These are phyloP conservation scores for Strigops habroptila DNA, from an alignment of 2,113 vertebrate species.

Conservation along the genomic window DNA sequence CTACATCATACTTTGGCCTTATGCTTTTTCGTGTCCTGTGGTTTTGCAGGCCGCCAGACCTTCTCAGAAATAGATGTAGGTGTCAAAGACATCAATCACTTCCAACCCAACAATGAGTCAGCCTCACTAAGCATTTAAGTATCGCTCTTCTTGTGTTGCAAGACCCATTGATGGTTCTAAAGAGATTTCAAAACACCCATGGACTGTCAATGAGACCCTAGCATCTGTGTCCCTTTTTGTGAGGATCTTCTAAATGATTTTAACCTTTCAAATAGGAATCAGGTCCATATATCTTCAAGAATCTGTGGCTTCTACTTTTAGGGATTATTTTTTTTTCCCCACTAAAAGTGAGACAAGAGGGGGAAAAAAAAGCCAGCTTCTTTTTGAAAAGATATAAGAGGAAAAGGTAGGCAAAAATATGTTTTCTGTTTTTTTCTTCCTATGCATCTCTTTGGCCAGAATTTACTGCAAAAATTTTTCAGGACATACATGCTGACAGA, in stretches of 20 bases:
- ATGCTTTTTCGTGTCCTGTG: background rate
- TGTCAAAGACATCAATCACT: background rate
- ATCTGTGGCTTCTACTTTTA: background rate
- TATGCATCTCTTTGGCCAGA: background rate
- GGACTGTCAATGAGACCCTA: background rate
- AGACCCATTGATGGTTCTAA: background rate
- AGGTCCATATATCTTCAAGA: background rate
- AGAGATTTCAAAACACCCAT: background rate
- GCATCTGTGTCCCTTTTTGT: background rate
- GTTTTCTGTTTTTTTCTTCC: background rate
- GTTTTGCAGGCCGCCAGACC: background rate
- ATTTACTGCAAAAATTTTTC: background rate
- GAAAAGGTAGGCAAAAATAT: background rate
- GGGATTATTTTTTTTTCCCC: background rate
- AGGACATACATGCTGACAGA: background rate
- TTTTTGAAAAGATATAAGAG: background rate
- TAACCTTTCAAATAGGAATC: background rate
- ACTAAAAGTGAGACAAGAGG: background rate
- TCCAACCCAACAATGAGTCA: background rate
- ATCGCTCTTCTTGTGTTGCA: background rate
- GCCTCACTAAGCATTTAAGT: background rate
- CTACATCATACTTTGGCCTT: background rate
- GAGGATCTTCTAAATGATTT: background rate
- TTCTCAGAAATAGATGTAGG: background rate
- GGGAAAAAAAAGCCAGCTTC: background rate